These are phyloP conservation scores for Pteronura brasiliensis DNA, from an alignment of 2,113 vertebrate genomes.

Conservation along the genomic window DNA sequence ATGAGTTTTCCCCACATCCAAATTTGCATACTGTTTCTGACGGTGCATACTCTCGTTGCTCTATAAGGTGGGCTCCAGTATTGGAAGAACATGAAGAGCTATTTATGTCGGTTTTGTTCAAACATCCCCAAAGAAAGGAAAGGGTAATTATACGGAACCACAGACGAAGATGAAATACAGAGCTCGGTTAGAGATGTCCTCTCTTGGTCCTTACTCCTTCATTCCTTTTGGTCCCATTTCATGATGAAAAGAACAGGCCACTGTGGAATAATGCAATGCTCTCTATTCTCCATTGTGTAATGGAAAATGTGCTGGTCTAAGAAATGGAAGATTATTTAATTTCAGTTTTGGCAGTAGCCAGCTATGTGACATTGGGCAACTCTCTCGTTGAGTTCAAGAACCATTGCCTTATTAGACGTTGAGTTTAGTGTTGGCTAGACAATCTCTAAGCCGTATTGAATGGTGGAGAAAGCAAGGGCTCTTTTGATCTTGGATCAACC, in stretches of 20 bases:
- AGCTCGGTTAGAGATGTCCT: not conserved
- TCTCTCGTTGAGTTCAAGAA: not conserved
- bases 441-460: not conserved
- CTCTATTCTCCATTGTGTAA: not conserved
- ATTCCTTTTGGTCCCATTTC: not conserved
- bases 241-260: not conserved
- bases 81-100: not conserved
- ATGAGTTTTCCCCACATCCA: constrained; percentile 41
- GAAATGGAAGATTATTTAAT: not conserved
- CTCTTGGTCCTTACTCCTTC: not conserved
- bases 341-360: not conserved
- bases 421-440: not conserved
- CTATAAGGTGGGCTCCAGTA: not conserved
- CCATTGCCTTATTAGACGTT: not conserved
- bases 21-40: constrained; percentile 52
- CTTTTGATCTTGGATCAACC: not conserved
- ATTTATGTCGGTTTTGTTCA: not conserved
- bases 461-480: not conserved
- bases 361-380: not conserved
- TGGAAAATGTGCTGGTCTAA: not conserved
- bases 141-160: not conserved
- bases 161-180: not conserved
- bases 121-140: not conserved
- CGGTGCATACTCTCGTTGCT: not conserved
- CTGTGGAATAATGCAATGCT: not conserved